Evolutionary conservation across 2,113 vertebrate genomes (phyloP).

Genomic region (Nothocercus nigrocapillus): DNA sequence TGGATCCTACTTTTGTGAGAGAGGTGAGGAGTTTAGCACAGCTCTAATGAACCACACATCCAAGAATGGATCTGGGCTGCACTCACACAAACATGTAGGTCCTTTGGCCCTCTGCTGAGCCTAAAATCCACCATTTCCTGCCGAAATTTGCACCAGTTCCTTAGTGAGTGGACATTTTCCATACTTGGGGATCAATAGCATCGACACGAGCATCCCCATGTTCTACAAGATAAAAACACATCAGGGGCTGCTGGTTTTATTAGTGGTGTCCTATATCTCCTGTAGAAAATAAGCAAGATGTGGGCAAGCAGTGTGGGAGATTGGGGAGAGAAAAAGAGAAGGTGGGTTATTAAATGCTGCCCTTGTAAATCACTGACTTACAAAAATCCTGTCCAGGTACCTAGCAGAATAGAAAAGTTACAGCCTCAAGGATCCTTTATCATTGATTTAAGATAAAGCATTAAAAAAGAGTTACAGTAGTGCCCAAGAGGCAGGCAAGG

Average conservation of each 20-base stretch:
- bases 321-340: not conserved
- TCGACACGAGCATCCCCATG: fast-evolving
- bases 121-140: not conserved
- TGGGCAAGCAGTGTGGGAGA: not conserved
- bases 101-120: not conserved
- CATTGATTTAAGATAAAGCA: not conserved
- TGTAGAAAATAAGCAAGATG: not conserved
- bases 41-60: fast-evolving
- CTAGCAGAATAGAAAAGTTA: not conserved
- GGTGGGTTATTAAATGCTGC: not conserved
- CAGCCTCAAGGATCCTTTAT: not conserved
- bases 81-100: fast-evolving
- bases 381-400: not conserved
- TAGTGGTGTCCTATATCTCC: fast-evolving
- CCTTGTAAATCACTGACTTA: not conserved
- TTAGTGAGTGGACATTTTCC: not conserved
- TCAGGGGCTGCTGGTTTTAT: not conserved
- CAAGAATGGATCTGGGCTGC: fast-evolving
- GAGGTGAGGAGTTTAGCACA: not conserved
- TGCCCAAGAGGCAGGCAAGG: not conserved
- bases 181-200: not conserved
- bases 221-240: not conserved
- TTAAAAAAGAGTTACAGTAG: not conserved
- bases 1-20: not conserved
- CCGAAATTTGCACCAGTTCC: not conserved